These are phyloP conservation scores for Dolichoris vasculosae DNA, from an alignment of 1,140 invertebrate genomes.

Conservation along the genomic window DNA sequence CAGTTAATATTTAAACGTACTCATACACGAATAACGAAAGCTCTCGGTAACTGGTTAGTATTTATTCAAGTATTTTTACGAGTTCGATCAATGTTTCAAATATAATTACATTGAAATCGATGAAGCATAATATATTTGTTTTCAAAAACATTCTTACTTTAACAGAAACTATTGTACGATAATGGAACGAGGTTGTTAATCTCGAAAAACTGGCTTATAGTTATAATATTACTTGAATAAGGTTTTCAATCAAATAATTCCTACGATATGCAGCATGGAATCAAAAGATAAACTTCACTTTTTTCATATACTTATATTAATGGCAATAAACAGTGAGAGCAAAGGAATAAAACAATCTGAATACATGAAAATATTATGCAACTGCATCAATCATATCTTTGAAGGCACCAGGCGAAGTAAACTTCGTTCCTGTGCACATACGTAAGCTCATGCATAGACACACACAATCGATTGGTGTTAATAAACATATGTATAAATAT, in stretches of 20 bases:
- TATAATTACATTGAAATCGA: background rate
- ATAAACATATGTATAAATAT: too few species aligned
- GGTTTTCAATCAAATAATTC: background rate
- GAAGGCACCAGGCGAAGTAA: background rate
- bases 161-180: background rate
- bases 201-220: background rate
- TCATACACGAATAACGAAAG: background rate
- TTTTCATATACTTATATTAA: background rate
- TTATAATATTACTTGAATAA: background rate
- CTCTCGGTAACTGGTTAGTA: background rate
- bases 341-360: background rate
- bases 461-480: background rate
- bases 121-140: background rate
- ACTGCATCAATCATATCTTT: conserved; percentile 3
- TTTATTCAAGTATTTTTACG: background rate
- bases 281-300: background rate
- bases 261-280: background rate
- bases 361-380: background rate
- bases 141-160: too few species aligned
- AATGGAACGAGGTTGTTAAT: background rate
- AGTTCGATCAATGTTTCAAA: background rate
- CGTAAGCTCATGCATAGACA: background rate
- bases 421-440: background rate
- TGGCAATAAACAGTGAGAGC: background rate
- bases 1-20: background rate